Evolutionary conservation across 2,113 vertebrate genomes (phyloP), one percentile per base, ranked within the genome.

Genomic region (Cyphotilapia sp.): DNA sequence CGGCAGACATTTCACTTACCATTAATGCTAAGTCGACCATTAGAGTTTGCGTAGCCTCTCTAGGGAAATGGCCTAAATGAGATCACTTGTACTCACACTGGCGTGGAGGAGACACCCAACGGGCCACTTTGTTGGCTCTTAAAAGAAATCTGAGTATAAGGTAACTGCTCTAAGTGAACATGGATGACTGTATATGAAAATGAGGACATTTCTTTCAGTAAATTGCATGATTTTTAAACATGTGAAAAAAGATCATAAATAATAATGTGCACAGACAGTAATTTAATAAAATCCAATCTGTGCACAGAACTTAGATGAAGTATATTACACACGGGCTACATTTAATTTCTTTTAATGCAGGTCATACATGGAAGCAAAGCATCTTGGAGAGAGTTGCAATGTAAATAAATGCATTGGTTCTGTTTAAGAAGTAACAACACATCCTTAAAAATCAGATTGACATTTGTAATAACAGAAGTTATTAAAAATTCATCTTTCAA

Each of bases 21-120:
- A 76, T 84, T 85, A 87, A 85, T 91, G 86, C 83, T 89, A 84
- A 88, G 35, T 22, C 7, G 80, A 92, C 82, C 86, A 53, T 83
- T 84, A 19, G 33, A 13, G 86, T 84, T 89, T 88, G 42, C 74
- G 51, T 49, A 42, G 53, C 35, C 59, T 78, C 87, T 88, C 91
- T 33, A 66, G 91, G 85, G 85, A 91, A 85, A 87, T 17, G 38
- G 33, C 56, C 88, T 86, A 87, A 91, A 93, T 93, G 66, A 86
- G 47, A 88, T 84, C 87, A 87, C 80, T 91, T 86, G 47, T 56
- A 89, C 82, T 49, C 86, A 61, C 66, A 78, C n/a, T 66, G 81
- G 63, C 16, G 10, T 84, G 42, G 80, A 63, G 71, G 9, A 33
- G 49, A 12, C 47, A 82, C 69, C 76, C 71, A 38, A 5, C 17